Percentiles rank a stretch among this genome's conserved stretches.
phyloP scores from a whole-genome alignment of 2,888 invertebrate genomes.

The Andrena trimmerana region DNA sequence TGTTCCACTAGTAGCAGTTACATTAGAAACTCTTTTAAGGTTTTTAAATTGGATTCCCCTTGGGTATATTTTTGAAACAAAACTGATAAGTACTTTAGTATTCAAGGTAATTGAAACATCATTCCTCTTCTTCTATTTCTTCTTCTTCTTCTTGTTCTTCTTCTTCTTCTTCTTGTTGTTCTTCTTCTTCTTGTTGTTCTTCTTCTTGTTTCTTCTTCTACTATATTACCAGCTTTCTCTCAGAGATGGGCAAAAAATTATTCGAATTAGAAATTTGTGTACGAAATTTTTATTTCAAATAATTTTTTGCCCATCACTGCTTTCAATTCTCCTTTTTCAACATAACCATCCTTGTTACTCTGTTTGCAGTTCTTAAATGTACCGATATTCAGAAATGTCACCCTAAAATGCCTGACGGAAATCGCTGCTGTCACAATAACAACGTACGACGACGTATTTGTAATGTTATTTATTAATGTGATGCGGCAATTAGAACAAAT shows the following conservation, averaged over 20 bases:
- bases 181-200: neutral
- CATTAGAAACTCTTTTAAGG: constrained; percentile 97
- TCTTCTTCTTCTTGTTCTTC: neutral
- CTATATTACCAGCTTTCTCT: neutral
- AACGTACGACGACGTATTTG: constrained; percentile 97
- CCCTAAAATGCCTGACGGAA: constrained; percentile 99
- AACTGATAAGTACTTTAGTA: constrained; percentile 96
- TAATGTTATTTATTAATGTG: constrained; percentile 95
- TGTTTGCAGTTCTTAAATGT: constrained; percentile 94
- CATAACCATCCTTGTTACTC: neutral
- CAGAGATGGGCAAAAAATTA: too few species aligned
- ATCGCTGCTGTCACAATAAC: constrained; percentile 96
- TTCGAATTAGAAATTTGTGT: too few species aligned
- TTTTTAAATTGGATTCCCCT: constrained; percentile 99
- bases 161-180: neutral
- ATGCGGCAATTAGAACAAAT: constrained; percentile 97
- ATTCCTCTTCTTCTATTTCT: neutral
- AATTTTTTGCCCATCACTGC: too few species aligned
- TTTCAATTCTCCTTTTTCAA: neutral
- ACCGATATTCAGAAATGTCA: constrained; percentile 98
- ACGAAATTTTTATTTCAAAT: too few species aligned
- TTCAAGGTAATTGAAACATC: constrained; percentile 88
- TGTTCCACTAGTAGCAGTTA: constrained; percentile 97
- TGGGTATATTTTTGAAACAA: constrained; percentile 99
- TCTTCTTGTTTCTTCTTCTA: too few species aligned